A percentile compares a stretch with the other conserved stretches of the same genome.
Conservation (phyloP, 2,113 vertebrate species). For the Elanus axillaris region DNA sequence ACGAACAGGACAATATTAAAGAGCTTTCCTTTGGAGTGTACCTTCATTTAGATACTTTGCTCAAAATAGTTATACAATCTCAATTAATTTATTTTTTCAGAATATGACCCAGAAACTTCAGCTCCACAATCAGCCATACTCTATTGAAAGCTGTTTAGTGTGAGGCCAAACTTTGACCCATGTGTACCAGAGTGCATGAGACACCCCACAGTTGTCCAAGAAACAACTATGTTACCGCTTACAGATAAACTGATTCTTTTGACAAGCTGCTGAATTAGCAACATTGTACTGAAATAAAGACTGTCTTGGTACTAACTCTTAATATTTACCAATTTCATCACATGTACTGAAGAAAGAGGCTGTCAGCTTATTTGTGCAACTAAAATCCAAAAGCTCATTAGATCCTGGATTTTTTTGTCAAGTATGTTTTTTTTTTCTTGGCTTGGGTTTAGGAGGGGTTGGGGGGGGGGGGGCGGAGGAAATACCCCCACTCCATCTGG, state of each 20-base stretch:
- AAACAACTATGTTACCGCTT: not conserved
- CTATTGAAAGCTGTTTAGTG: not conserved
- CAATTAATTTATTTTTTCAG: not conserved
- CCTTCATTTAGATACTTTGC: not conserved
- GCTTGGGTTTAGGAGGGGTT: too few relatives aligned
- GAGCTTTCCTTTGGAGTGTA: not conserved
- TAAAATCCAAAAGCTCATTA: not conserved
- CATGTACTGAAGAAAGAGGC: not conserved
- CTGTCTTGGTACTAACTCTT: not conserved
- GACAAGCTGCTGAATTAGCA: not conserved
- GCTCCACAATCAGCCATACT: not conserved
- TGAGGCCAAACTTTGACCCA: not conserved
- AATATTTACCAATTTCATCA: not conserved
- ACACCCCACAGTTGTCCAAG: not conserved
- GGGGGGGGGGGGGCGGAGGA: too few relatives aligned
- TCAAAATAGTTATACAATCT: not conserved
- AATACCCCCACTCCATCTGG: too few relatives aligned
- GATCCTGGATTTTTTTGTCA: not conserved
- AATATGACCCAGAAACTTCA: not conserved
- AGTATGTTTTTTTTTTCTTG: not conserved
- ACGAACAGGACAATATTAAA: not conserved
- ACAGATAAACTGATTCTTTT: not conserved
- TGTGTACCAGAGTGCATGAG: rapidly evolving
- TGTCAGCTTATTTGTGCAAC: not conserved
- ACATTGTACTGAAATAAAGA: not conserved